Base-by-base conservation (phyloP, 2,888 invertebrate species). In the Polymixis flavicincta region DNA sequence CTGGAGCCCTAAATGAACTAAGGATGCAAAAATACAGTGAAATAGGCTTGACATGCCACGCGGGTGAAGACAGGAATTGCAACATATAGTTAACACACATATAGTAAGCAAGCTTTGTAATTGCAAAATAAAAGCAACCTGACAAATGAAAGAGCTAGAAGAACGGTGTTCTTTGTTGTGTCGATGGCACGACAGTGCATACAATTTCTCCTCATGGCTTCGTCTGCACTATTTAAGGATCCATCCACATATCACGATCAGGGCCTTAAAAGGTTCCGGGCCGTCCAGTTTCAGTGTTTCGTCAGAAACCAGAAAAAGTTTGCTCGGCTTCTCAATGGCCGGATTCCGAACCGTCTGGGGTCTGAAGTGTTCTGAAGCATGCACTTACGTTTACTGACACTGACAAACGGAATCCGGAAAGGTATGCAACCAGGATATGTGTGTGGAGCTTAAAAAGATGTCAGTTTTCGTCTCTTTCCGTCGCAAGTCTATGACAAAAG, bases 21-120 rank as follows among this genome's bases (percentile, higher is more conserved):
- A 67, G 80, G 69, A 83, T 83, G 85, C 76, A 81, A 83, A 84
- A 76, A 84, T 84, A 82, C 81, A 80, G 84, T 84, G 84, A 84
- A 68, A 80, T 45, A 83, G 84, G 82, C 82, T 77, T 48, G 55
- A 60, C 85, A 84, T 84, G 83, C 83, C 85, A 84, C 75, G 71
- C 73, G 74, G 69, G 70, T 83, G 68, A 71, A 61, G 57, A 80
- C 37, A 71, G 66, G 74, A 61, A 55, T 66, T 50, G 61, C 72
- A 73, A 82, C 82, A 83, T 80, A 84, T 64, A 84, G 82, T 70
- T 83, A 84, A 80, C 81, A 83, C 82, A 83, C 84, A 82, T 72
- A 73, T 22, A 80, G 61, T 67, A 80, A 83, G 82, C 84, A 83
- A 83, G 81, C 82, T 75, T 55, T 71, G 65, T 57, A 61, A 74